Evolutionary conservation across 2,888 invertebrate species (phyloP).

Genomic region (Apamea epomidion): DNA sequence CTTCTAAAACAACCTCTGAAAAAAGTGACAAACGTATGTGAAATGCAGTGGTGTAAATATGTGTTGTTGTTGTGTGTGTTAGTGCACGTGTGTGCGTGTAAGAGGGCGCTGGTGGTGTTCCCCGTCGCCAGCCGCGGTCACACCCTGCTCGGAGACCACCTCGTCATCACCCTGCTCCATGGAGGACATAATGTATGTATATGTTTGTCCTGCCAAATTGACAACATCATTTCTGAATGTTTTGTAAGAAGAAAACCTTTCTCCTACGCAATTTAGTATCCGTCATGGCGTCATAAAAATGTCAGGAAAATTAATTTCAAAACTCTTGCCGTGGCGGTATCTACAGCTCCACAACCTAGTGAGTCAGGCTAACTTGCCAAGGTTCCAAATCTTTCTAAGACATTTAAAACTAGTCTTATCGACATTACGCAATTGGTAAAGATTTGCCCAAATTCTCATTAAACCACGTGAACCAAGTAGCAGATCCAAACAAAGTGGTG

Average conservation of each 20-base stretch:
- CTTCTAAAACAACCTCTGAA: too few relatives aligned
- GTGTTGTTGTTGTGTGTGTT: conserved; percentile 52
- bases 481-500: neutral
- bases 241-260: neutral
- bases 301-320: neutral
- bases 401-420: neutral
- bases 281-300: neutral
- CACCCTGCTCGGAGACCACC: conserved; percentile 73
- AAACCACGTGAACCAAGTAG: too few relatives aligned
- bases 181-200: conserved; percentile 76
- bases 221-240: neutral
- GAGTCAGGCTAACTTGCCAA: neutral
- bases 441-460: neutral
- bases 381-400: neutral
- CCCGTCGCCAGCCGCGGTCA: conserved; percentile 74
- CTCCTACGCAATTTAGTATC: neutral
- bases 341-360: neutral
- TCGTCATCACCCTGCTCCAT: conserved; percentile 70
- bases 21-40: neutral
- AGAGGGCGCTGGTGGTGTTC: conserved; percentile 73
- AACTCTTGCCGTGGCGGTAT: neutral
- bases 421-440: neutral
- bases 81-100: conserved; percentile 51
- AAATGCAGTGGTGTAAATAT: conserved; percentile 39
- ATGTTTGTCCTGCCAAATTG: neutral